These are phyloP conservation scores for Typhlichthys subterraneus DNA, from an alignment of 2,797 vertebrate species.

Conservation along the genomic window DNA sequence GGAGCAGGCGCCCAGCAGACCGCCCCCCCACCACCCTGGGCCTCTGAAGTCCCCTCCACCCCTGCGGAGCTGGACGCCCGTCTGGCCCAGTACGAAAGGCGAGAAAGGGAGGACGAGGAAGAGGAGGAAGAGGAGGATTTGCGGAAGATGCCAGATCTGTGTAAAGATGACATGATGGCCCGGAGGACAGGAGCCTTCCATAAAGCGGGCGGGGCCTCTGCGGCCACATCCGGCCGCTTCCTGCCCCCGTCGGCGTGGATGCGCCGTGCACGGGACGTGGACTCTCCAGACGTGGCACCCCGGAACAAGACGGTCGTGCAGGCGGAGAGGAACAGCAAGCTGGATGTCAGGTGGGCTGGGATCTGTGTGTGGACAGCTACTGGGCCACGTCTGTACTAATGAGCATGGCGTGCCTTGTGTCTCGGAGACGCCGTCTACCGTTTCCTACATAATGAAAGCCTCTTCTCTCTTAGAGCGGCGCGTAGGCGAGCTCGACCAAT, in stretches of 20 bases:
- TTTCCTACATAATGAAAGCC: conserved; percentile 19
- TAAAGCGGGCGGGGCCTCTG: conserved; percentile 55
- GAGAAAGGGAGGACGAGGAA: conserved; percentile 55
- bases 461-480: too few relatives aligned
- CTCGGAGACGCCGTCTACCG: conserved; percentile 15
- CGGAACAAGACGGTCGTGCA: conserved; percentile 49
- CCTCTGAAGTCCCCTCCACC: conserved; percentile 26
- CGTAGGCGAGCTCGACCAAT: too few relatives aligned
- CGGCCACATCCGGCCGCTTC: conserved; percentile 58
- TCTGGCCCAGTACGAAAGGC: conserved; percentile 65
- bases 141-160: conserved; percentile 72
- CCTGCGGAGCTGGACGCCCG: conserved; percentile 64
- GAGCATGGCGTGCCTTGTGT: conserved; percentile 39
- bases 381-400: conserved; percentile 43
- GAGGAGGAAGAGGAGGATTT: conserved; percentile 69
- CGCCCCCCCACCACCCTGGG: conserved; percentile 14
- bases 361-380: conserved; percentile 5
- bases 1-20: conserved; percentile 38
- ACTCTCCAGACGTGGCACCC: conserved; percentile 41
- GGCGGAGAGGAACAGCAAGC: conserved; percentile 39
- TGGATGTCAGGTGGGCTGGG: conserved; percentile 63
- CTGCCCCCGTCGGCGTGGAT: conserved; percentile 69
- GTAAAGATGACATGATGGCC: conserved; percentile 87
- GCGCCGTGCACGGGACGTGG: conserved; percentile 35
- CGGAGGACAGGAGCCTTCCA: conserved; percentile 80